Percentiles rank a stretch among this genome's conserved stretches.
These are phyloP conservation scores for Eulemur rufifrons DNA, from an alignment of 2,113 vertebrate species.

Conservation along the genomic window DNA sequence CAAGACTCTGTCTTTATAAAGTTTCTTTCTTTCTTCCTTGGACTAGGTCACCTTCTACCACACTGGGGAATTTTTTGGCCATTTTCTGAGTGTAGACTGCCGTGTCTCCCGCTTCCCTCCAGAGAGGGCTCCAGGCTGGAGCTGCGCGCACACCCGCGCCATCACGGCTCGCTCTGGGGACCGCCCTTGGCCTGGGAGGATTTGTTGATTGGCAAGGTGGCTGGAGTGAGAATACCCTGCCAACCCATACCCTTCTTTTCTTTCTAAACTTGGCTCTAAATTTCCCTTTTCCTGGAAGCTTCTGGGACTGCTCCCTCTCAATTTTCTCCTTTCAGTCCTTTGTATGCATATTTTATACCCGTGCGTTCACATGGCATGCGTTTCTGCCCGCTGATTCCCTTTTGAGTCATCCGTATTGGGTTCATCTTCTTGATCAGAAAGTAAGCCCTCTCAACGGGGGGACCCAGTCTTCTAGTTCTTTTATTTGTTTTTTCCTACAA, in stretches of 20 bases:
- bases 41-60: constrained; percentile 65
- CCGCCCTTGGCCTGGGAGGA: constrained; percentile 72
- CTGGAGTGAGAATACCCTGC: constrained; percentile 72
- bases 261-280: constrained; percentile 49
- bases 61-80: constrained; percentile 61
- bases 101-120: constrained; percentile 59
- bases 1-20: constrained; percentile 39
- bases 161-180: constrained; percentile 65
- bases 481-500: too few species aligned
- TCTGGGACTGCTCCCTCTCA: background rate
- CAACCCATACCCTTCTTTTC: constrained; percentile 52
- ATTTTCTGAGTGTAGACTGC: constrained; percentile 66
- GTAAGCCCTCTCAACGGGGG: fast-evolving
- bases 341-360: background rate
- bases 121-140: constrained; percentile 69
- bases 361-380: background rate
- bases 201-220: constrained; percentile 80
- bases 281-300: constrained; percentile 59
- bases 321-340: constrained; percentile 5
- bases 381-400: background rate
- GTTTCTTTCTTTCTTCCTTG: constrained; percentile 54
- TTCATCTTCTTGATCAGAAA: background rate
- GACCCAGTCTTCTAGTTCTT: background rate
- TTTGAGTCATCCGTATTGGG: background rate
- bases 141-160: constrained; percentile 68